phyloP scores from a whole-genome alignment of 2,113 vertebrate species.

The Merops nubicus region DNA sequence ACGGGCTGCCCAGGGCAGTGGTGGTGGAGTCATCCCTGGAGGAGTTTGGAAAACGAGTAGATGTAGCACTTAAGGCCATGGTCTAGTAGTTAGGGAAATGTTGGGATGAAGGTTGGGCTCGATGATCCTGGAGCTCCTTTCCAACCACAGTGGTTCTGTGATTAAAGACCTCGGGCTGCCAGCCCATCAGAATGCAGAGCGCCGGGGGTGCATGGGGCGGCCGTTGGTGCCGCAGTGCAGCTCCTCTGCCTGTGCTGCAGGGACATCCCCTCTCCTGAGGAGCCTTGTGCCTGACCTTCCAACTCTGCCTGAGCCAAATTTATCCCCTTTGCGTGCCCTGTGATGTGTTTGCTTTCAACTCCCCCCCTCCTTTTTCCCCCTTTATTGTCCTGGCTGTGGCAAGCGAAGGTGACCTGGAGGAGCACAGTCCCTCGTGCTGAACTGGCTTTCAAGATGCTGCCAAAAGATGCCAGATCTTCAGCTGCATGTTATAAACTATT shows the following conservation, averaged over 20 bases:
- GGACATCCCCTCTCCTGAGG: neutral
- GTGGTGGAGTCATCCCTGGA: no score
- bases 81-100: no score
- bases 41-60: no score
- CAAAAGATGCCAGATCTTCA: neutral
- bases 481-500: neutral
- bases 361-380: no score
- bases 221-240: neutral
- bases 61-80: no score
- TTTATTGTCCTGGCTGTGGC: neutral
- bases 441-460: neutral
- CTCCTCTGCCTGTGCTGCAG: accelerated
- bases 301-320: accelerated
- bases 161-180: neutral
- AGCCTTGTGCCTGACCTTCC: neutral
- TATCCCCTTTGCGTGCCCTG: neutral
- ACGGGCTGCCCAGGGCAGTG: no score
- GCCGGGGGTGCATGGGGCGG: accelerated
- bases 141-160: no score
- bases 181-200: accelerated
- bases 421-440: neutral
- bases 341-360: accelerated
- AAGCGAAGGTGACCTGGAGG: neutral
- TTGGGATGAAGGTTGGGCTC: no score
- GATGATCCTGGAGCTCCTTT: no score